A percentile compares a stretch with the other conserved stretches of the same genome.
Conservation (phyloP, 2,888 invertebrate genomes). For the Dryobota labecula region DNA sequence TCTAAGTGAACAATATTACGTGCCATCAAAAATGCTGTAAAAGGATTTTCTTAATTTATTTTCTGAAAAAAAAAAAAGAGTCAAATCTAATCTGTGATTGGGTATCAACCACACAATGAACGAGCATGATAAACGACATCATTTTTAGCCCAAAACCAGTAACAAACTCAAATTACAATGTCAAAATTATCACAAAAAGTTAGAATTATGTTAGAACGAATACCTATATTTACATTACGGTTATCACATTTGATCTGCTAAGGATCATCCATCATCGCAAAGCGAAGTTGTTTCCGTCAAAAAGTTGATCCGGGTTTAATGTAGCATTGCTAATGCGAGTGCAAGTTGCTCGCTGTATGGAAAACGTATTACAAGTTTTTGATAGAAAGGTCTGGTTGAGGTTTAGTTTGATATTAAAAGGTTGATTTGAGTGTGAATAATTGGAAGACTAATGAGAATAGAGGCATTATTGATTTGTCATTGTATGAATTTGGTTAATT, state of each 20-base stretch:
- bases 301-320: constrained; percentile 70
- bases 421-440: constrained; percentile 38
- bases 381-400: constrained; percentile 32
- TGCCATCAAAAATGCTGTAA: background rate
- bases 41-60: background rate
- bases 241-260: constrained; percentile 58
- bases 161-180: constrained; percentile 47
- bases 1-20: background rate
- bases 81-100: constrained; percentile 20
- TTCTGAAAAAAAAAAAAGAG: too few relatives aligned
- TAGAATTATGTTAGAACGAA: constrained; percentile 26
- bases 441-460: constrained; percentile 13
- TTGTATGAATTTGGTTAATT: too few relatives aligned
- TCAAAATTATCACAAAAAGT: constrained; percentile 43
- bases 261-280: constrained; percentile 66
- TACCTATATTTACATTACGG: constrained; percentile 58
- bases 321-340: constrained; percentile 69
- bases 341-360: constrained; percentile 40
- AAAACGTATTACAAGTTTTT: constrained; percentile 55
- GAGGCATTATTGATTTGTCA: background rate
- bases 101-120: constrained; percentile 21
- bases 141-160: constrained; percentile 43
- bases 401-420: constrained; percentile 21
- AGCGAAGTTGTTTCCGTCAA: constrained; percentile 63
- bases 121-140: constrained; percentile 29